These are phyloP conservation scores for Choristoneura rosaceana DNA, from an alignment of 2,888 invertebrate species.

Conservation along the genomic window DNA sequence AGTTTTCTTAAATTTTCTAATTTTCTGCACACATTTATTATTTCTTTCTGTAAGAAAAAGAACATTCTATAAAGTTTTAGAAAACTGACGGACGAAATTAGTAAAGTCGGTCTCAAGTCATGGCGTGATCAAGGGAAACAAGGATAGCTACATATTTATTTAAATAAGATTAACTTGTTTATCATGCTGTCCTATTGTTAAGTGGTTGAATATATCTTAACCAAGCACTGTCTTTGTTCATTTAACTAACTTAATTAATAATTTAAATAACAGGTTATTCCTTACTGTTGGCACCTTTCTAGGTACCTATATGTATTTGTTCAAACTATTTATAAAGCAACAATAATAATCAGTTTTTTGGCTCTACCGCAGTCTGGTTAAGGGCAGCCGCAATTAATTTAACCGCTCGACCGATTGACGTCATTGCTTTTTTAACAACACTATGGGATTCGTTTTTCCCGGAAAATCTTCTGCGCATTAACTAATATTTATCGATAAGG, in stretches of 20 bases:
- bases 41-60: too few species aligned
- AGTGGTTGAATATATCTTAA: too few species aligned
- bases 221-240: too few species aligned
- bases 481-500: constrained; percentile 7
- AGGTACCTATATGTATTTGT: background rate
- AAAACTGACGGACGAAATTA: too few species aligned
- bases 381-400: constrained; percentile 9
- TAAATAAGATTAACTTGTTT: too few species aligned
- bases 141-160: too few species aligned
- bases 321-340: background rate
- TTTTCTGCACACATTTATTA: too few species aligned
- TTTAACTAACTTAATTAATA: background rate
- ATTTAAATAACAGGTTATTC: background rate
- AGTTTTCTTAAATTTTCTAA: too few species aligned
- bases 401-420: constrained; percentile 26
- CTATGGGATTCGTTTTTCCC: constrained; percentile 16
- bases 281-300: background rate
- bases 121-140: too few species aligned
- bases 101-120: too few species aligned
- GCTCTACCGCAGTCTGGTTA: background rate
- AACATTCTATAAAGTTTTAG: too few species aligned
- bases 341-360: constrained; percentile 5
- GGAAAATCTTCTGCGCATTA: constrained; percentile 13
- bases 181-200: too few species aligned
- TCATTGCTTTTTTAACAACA: constrained; percentile 31